These are phyloP conservation scores for Balearica regulorum DNA, from an alignment of 2,797 vertebrate genomes.

Conservation along the genomic window DNA sequence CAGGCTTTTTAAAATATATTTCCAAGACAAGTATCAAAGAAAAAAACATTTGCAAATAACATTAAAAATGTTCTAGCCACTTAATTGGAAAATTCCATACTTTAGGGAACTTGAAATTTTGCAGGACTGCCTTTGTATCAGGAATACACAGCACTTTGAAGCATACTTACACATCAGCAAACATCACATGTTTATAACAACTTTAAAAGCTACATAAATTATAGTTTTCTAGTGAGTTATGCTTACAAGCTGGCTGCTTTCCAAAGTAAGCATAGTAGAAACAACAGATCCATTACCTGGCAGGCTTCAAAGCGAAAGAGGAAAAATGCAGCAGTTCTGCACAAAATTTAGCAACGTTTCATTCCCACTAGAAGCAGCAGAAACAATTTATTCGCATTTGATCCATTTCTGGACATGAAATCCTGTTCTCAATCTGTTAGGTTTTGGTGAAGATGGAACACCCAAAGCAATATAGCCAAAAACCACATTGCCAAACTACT, in stretches of 20 bases:
- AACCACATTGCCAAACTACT: fast-evolving
- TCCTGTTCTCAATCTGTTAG: neutral
- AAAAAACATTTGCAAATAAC: neutral
- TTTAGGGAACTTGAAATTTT: neutral
- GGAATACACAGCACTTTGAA: neutral
- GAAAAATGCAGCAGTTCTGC: neutral
- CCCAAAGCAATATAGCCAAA: neutral
- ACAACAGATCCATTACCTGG: constrained; percentile 1
- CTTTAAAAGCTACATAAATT: constrained; percentile 12
- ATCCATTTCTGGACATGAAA: neutral
- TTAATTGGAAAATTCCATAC: neutral
- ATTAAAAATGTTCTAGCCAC: neutral
- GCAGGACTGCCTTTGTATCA: neutral
- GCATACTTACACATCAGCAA: neutral
- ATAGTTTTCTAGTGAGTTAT: neutral
- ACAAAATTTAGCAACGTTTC: neutral
- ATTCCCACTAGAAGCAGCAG: neutral
- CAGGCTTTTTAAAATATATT: neutral
- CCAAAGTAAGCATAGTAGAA: neutral
- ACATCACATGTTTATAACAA: neutral
- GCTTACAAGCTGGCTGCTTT: neutral
- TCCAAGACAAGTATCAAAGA: neutral
- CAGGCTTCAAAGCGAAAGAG: neutral
- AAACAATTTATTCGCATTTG: neutral
- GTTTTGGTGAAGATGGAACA: neutral